Conservation (phyloP, 1,140 invertebrate species). For the Chlorops oryzae region DNA sequence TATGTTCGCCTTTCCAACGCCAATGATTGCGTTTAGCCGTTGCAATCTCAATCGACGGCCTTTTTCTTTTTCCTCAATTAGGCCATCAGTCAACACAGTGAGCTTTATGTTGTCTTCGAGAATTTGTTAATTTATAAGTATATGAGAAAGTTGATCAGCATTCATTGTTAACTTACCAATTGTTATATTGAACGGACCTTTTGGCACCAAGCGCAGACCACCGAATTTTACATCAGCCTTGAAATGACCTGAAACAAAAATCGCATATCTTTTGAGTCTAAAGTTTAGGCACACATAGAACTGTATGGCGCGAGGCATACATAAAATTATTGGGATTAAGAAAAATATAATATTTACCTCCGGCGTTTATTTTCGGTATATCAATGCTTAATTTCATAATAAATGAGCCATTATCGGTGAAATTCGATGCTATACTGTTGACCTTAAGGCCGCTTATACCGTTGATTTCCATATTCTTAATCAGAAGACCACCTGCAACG, state of each 20-base stretch:
- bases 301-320: no score
- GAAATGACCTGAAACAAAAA: no score
- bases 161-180: conserved; percentile 25
- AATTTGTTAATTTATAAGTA: no score
- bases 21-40: conserved; percentile 39
- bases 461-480: conserved; percentile 44
- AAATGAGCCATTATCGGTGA: conserved; percentile 29
- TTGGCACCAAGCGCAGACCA: conserved; percentile 44
- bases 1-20: conserved; percentile 34
- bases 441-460: conserved; percentile 36
- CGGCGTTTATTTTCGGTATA: conserved; percentile 34
- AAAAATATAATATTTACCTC: no score
- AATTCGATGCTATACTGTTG: conserved; percentile 30
- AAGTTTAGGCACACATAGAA: conserved; percentile 3
- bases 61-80: conserved; percentile 27
- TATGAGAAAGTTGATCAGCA: no score
- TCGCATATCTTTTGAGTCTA: no score
- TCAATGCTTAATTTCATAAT: conserved; percentile 35
- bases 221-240: conserved; percentile 46
- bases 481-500: conserved; percentile 39
- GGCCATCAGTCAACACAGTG: conserved; percentile 37
- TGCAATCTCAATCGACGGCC: conserved; percentile 32
- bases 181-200: conserved; percentile 45
- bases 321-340: no score
- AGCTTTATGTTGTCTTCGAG: conserved; percentile 36